Evolutionary conservation across 2,888 invertebrate genomes (phyloP).

Genomic region (Ypsolopha sequella): DNA sequence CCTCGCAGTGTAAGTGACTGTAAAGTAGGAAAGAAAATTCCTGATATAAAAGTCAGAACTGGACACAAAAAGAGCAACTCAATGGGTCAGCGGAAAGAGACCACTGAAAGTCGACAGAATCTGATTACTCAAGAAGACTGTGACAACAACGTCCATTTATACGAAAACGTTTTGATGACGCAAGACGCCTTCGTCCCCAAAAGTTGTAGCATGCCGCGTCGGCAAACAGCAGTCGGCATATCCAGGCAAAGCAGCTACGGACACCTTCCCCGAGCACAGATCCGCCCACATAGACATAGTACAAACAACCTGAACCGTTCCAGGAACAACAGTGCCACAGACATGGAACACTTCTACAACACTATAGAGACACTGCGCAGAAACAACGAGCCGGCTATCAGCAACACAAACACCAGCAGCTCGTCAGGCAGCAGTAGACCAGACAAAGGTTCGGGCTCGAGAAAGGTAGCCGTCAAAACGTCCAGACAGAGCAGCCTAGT

Average conservation of each 20-base stretch:
- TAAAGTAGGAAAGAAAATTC: slow-evolving; percentile 41
- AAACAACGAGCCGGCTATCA: slow-evolving; percentile 20
- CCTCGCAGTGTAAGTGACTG: slow-evolving; percentile 60
- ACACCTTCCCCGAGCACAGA: slow-evolving; percentile 45
- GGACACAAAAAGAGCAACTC: slow-evolving; percentile 62
- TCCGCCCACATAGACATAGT: slow-evolving; percentile 43
- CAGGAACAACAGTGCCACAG: slow-evolving; percentile 35
- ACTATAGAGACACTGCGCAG: slow-evolving; percentile 44
- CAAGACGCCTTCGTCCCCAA: slow-evolving; percentile 45
- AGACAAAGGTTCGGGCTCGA: slow-evolving; percentile 9
- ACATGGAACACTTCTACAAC: slow-evolving; percentile 52
- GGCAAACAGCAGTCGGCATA: slow-evolving; percentile 39
- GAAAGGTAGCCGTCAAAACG: slow-evolving; percentile 11
- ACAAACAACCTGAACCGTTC: slow-evolving; percentile 40
- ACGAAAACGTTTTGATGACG: slow-evolving; percentile 46
- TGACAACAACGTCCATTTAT: slow-evolving; percentile 46
- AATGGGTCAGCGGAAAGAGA: slow-evolving; percentile 52
- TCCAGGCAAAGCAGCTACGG: slow-evolving; percentile 54
- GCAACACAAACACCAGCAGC: slow-evolving; percentile 39
- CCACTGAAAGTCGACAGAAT: slow-evolving; percentile 61
- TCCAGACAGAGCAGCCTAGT: slow-evolving; percentile 48
- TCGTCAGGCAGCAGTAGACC: slow-evolving; percentile 43
- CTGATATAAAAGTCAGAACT: slow-evolving; percentile 33
- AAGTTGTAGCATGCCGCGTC: slow-evolving; percentile 62
- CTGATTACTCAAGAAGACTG: slow-evolving; percentile 51